Evolutionary conservation across 2,888 invertebrate species (phyloP).

Genomic region (Acanthosoma haemorrhoidale): DNA sequence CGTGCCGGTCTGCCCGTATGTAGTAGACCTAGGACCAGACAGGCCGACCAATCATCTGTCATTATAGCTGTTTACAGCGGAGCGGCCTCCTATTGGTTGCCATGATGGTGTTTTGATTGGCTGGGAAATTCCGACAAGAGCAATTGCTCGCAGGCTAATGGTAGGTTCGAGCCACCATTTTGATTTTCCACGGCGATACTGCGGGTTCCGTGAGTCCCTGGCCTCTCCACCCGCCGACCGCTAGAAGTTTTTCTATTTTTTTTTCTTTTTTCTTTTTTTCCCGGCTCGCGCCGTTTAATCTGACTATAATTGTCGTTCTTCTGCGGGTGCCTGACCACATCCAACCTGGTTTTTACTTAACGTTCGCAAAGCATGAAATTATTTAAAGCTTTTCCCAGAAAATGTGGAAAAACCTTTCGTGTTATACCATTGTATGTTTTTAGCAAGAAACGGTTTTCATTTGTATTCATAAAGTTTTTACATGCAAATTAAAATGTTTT

Average conservation of each 20-base stretch:
- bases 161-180: constrained; percentile 21
- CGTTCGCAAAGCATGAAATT: not conserved
- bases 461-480: no score
- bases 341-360: not conserved
- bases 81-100: constrained; percentile 24
- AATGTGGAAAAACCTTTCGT: no score
- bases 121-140: constrained; percentile 31
- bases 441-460: no score
- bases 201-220: constrained; percentile 10
- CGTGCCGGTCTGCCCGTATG: not conserved
- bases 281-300: not conserved
- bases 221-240: not conserved
- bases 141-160: constrained; percentile 22
- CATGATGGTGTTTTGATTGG: constrained; percentile 37
- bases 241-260: not conserved
- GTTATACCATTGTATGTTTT: no score
- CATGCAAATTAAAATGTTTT: no score
- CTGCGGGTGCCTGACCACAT: not conserved
- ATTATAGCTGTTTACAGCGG: constrained; percentile 21
- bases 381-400: not conserved
- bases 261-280: no score
- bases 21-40: not conserved
- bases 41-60: constrained; percentile 21
- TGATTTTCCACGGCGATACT: constrained; percentile 28
- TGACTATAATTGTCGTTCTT: not conserved